Percentiles rank a stretch among this genome's conserved stretches.
Evolutionary conservation across 2,888 invertebrate species (phyloP).

Genomic region (Orthosia cruda): DNA sequence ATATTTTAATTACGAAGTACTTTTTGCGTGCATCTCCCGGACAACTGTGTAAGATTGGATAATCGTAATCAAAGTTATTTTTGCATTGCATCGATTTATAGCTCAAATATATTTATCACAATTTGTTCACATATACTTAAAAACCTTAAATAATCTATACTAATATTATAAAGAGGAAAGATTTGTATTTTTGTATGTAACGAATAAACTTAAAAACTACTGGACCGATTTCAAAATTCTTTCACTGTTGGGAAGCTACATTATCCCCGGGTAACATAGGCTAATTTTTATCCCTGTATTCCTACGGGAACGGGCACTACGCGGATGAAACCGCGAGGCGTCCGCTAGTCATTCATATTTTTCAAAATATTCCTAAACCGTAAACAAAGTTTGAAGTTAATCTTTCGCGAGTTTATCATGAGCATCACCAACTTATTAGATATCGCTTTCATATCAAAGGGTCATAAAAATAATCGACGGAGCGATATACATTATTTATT

Average conservation of each 20-base stretch:
- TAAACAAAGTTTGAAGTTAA: conserved; percentile 35
- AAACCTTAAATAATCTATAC: not conserved
- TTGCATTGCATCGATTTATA: conserved; percentile 13
- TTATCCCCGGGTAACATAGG: no score
- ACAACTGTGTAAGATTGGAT: conserved; percentile 32
- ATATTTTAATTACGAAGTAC: conserved; percentile 31
- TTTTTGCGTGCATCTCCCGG: conserved; percentile 22
- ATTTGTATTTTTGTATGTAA: no score
- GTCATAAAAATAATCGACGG: conserved; percentile 59
- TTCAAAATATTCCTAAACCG: conserved; percentile 1
- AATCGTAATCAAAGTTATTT: conserved; percentile 28
- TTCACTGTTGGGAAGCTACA: no score
- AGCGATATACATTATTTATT: conserved; percentile 52
- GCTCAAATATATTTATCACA: not conserved
- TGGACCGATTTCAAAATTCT: no score
- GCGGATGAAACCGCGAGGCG: no score
- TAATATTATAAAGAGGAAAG: no score
- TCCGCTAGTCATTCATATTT: conserved; percentile 16
- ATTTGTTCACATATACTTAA: not conserved
- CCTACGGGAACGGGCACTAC: no score
- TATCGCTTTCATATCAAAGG: conserved; percentile 49
- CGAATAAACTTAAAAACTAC: no score
- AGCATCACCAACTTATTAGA: conserved; percentile 47
- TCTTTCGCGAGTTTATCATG: conserved; percentile 39
- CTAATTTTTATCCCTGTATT: no score